Base-by-base conservation (phyloP, 1,140 invertebrate species). In the Harpegnathos saltator region DNA sequence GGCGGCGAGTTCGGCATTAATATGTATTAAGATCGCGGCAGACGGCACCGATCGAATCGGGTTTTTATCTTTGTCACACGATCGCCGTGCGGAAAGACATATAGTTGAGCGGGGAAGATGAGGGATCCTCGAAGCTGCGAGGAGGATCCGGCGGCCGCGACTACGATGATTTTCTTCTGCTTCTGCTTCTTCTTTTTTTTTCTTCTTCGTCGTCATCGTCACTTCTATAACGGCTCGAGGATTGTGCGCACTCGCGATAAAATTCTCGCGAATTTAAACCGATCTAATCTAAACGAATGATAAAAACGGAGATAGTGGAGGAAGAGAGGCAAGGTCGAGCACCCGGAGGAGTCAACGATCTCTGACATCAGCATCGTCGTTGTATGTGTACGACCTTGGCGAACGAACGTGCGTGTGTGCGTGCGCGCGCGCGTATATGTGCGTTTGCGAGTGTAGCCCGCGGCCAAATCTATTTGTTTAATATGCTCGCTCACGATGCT, bases 331-430 rank as follows among this genome's bases (percentile, higher is more conserved):
- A 87, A 91, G 84, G 84, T 90, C 91, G 91, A 93, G 93, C 88
- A 88, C 89, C 85, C 89, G 83, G 85, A 48, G 62, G 44, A 93
- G 92, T 93, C 93, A 94, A 93, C 72, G 92, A 90, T 93, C 93
- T 89, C 89, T 91, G 92, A 91, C 90, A 91, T 93, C 92, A 92
- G 80, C 77, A 83, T 19, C 77, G 85, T 88, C 29, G 33, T 33
- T 33, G 38, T 44, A 0, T 9, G 72, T 74, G 50, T 84, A 73
- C 90, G 92, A 92, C 93, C 93, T 94, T 93, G 93, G 86, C 72
- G 89, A 91, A 91, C 90, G 82, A 87, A 84, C 15, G 82, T 0
- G 7, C 38, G 38, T 1, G 11, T 9, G 9, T 1, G 11, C 38
- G 38, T 5, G 5, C 29, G 29, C 29, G 5, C 5, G 29, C 29